Conservation (phyloP, 2,888 invertebrate genomes). For the Electrophaes corylata region DNA sequence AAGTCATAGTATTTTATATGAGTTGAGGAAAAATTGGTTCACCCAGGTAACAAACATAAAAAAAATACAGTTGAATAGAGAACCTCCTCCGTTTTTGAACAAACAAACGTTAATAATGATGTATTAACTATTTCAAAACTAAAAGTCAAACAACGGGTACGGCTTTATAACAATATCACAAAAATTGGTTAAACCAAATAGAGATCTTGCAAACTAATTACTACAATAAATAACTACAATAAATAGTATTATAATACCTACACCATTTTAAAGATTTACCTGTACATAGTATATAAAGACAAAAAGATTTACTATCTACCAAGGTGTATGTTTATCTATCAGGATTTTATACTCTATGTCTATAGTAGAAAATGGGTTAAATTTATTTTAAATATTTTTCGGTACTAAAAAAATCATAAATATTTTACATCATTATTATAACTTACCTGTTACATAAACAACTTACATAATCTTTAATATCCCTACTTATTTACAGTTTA, state of each 20-base stretch:
- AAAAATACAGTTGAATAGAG: too few species aligned
- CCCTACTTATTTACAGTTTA: constrained; percentile 10
- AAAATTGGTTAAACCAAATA: neutral
- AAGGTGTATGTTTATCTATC: neutral
- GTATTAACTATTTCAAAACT: neutral
- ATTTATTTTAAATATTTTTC: neutral
- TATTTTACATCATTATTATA: neutral
- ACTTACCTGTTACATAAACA: neutral
- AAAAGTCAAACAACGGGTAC: neutral
- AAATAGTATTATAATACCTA: neutral
- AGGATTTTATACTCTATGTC: neutral
- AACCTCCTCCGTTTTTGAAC: too few species aligned
- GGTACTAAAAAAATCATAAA: neutral
- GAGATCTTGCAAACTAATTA: neutral
- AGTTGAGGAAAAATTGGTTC: too few species aligned
- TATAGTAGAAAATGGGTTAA: neutral
- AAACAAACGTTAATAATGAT: too few species aligned
- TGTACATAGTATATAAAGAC: too few species aligned
- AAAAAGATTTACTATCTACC: neutral
- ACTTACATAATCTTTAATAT: neutral
- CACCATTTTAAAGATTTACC: neutral
- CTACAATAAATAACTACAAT: neutral
- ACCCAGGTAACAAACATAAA: too few species aligned
- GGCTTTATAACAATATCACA: neutral
- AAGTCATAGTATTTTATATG: too few species aligned